Base-by-base conservation (phyloP, 1,140 invertebrate species). In the Arion vulgaris region DNA sequence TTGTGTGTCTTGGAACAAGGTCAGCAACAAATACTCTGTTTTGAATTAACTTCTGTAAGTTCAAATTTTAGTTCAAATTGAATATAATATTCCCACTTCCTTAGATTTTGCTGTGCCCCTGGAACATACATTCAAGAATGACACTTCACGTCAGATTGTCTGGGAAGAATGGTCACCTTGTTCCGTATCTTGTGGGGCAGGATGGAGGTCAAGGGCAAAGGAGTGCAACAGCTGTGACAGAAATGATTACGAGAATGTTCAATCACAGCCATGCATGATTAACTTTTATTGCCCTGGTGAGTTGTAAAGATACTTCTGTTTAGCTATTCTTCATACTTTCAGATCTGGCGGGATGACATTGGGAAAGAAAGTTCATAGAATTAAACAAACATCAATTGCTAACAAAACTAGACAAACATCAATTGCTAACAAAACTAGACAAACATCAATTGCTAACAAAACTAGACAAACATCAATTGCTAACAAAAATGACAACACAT, bases 81-180 rank as follows among this genome's bases (percentile, higher is more conserved):
- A n/a, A 57, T 57, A 57, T n/a, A 15, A 15, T 19, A 4, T 57
- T 57, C 53, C 23, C 9, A n/a, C 23, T 19, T 66, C 7, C 28
- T 32, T 66, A 66, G 62, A 66, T 32, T 11, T 32, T 11, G 28
- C 28, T 66, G n/a, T 32, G 28, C 17, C 28, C 17, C 2, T 4
- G 2, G n/a, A 66, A 2, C 62, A 28, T 28, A 41, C 41, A 28
- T 17, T 19, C 1, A 74, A 83, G 1, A 80, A 83, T 69, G 85
- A 85, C n/a, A 34, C 79, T 36, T 23, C 79, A 73, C n/a, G 36
- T 26, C 62, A 80, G 57, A 77, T 84, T 23, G 85, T 88, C 34
- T 92, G 91, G 91, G 89, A 89, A 41, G 68, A 85, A 1, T 92
- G 91, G 91, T 84, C 86, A 38, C 81, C 84, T 0, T 92, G 90